phyloP scores from a whole-genome alignment of 2,113 vertebrate genomes.

The Hepsetus odoe region DNA sequence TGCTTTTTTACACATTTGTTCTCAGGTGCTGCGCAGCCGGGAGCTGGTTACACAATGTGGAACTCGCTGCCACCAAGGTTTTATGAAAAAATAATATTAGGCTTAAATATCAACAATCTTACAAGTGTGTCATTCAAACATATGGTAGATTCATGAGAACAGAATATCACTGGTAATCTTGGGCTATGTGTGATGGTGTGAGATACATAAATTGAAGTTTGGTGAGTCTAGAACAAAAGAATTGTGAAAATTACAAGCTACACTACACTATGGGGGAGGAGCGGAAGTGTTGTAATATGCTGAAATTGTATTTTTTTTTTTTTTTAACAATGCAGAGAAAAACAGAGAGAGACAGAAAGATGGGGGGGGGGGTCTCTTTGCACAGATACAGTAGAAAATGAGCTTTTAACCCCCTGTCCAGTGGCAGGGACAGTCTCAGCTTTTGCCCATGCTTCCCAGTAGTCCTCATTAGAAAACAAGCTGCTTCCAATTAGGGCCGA shows the following conservation, averaged over 20 bases:
- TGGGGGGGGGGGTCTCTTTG: not conserved
- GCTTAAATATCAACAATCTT: not conserved
- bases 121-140: not conserved
- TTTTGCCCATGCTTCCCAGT: constrained; percentile 68
- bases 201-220: not conserved
- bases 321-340: not conserved
- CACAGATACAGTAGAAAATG: constrained; percentile 57
- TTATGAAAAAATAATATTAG: not conserved
- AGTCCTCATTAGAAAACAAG: constrained; percentile 80
- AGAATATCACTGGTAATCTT: not conserved
- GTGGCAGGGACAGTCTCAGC: constrained; percentile 55
- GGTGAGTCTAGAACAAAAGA: not conserved
- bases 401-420: constrained; percentile 52
- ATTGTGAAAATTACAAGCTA: not conserved
- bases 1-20: not conserved
- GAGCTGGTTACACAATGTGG: not conserved
- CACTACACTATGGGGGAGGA: not conserved
- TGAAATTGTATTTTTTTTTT: not conserved
- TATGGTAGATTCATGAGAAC: not conserved
- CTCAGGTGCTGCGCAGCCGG: not conserved
- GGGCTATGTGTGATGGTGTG: not conserved
- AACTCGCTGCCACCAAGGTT: not conserved
- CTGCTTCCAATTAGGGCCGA: constrained; percentile 82
- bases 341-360: not conserved
- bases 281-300: too few relatives aligned